Percentiles rank a stretch among this genome's conserved stretches.
phyloP scores from a whole-genome alignment of 2,113 vertebrate genomes.

The Parotia lawesii region DNA sequence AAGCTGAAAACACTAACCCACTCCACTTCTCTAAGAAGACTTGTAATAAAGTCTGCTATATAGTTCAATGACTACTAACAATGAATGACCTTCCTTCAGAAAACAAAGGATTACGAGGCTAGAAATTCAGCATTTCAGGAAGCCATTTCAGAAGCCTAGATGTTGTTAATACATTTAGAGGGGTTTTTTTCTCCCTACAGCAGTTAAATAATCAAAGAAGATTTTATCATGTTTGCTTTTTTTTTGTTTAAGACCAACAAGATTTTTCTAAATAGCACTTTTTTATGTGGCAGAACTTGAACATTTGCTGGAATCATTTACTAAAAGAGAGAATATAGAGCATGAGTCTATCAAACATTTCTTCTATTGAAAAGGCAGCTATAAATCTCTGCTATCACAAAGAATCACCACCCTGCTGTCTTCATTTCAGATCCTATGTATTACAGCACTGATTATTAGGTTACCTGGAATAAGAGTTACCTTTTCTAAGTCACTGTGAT shows the following conservation, averaged over 20 bases:
- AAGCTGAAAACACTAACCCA: neutral
- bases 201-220: neutral
- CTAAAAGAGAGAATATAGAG: neutral
- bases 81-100: neutral
- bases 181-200: neutral
- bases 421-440: neutral
- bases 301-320: neutral
- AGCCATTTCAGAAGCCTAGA: neutral
- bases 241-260: neutral
- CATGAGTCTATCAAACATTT: neutral
- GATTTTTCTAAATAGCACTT: neutral
- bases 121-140: neutral
- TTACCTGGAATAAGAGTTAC: neutral
- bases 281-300: neutral
- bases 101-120: neutral
- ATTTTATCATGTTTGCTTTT: neutral
- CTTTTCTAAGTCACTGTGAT: neutral
- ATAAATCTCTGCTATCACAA: neutral
- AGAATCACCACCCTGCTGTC: neutral
- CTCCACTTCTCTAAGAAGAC: neutral
- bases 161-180: neutral
- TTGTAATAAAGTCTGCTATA: neutral
- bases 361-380: neutral
- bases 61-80: neutral
- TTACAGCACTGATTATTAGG: neutral